Evolutionary conservation across 1,140 invertebrate genomes (phyloP), one percentile per base, ranked within the genome.

Genomic region (Ditylenchus dipsaci): DNA sequence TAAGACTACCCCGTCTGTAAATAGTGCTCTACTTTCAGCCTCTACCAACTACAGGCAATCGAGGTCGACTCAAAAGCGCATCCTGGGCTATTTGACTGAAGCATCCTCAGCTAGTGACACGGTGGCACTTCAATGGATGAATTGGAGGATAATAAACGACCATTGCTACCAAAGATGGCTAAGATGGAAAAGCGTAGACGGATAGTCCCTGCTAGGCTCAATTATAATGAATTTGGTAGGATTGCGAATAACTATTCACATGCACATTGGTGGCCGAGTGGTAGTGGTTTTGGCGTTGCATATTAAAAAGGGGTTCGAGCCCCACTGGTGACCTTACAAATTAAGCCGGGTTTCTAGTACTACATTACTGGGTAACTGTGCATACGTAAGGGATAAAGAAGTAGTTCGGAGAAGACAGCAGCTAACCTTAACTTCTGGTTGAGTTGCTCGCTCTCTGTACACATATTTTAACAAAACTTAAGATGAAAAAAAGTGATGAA

Each of bases 71-170:
- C n/a, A 26, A 7, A 53, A 53, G 49, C n/a, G 23, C 3, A 53
- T 53, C 1, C 8, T 26, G 49, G 7, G 43, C 17, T 68, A 68
- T 56, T 56, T 61, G n/a, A 68, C 67, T 27, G 67, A 68, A 57
- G 67, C 67, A 1, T 68, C 67, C 17, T 68, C 67, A 0, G 61
- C 67, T 8, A 45, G 59, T 11, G 61, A 63, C 43, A 53, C 49
- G 49, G 49, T 17, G 49, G 49, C 8, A 53, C 49, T 21, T 53
- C 49, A 19, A 53, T 53, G 49, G 49, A 53, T 53, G 49, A 53
- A 17, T 53, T 53, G 15, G 49, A 53, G 8, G 49, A 53, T 21
- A 8, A 3, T 8, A 53, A 53, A 53, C 49, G 49, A 26, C 33
- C 33, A 38, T 11, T 38, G 3, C 11, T 38, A 11, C n/a, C n/a